Evolutionary conservation across 2,888 invertebrate species (phyloP).

Genomic region (Tromatobia lineatoria): DNA sequence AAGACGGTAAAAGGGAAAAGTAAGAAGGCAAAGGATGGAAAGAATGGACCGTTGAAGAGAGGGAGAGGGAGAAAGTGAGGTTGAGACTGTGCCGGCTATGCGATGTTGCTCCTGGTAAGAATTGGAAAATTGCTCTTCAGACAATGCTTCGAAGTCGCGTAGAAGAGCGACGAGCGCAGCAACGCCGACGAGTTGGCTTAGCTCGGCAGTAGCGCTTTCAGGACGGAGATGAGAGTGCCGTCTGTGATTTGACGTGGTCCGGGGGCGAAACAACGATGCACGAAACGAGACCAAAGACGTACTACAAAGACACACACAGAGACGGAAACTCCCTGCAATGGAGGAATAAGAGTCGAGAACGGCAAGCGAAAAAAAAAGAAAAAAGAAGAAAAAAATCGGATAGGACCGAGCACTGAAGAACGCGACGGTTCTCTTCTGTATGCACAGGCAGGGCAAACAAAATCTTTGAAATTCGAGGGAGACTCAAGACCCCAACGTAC

Average conservation of each 20-base stretch:
- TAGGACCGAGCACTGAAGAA: slow-evolving; percentile 38
- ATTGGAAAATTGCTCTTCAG: slow-evolving; percentile 75
- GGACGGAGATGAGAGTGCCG: slow-evolving; percentile 72
- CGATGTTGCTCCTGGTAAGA: slow-evolving; percentile 51
- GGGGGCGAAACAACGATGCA: slow-evolving; percentile 48
- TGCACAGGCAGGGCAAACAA: slow-evolving; percentile 34
- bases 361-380: slow-evolving; percentile 10
- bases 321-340: slow-evolving; percentile 33
- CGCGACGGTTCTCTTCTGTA: slow-evolving; percentile 26
- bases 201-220: slow-evolving; percentile 40
- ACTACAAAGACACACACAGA: slow-evolving; percentile 32
- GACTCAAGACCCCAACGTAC: slow-evolving; percentile 1
- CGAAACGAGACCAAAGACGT: slow-evolving; percentile 48
- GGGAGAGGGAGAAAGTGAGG: slow-evolving; percentile 28
- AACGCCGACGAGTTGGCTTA: slow-evolving; percentile 55
- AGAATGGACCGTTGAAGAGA: slow-evolving; percentile 32
- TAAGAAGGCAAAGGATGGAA: slow-evolving; percentile 45
- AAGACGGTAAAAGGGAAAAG: slow-evolving; percentile 3
- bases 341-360: slow-evolving; percentile 23
- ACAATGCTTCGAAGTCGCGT: slow-evolving; percentile 70
- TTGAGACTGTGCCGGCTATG: slow-evolving; percentile 43
- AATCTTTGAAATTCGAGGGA: slow-evolving; percentile 45
- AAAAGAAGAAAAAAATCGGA: slow-evolving; percentile 25
- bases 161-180: slow-evolving; percentile 39
- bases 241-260: slow-evolving; percentile 47